Base-by-base conservation (phyloP, 2,797 vertebrate genomes). In the Pantherophis vulpinus region DNA sequence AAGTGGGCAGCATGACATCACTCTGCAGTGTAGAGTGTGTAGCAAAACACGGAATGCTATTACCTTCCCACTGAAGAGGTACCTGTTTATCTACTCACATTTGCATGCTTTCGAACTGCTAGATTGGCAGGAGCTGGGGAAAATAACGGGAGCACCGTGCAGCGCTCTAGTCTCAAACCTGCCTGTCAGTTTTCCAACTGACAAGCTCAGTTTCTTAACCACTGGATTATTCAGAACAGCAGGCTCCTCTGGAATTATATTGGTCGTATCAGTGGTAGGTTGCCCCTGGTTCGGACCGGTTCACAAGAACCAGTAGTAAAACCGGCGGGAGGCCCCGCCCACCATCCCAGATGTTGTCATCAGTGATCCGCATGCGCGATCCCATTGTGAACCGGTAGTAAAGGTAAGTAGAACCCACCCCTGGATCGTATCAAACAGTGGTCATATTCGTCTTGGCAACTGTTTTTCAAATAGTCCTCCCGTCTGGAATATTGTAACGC, bases 1-100 rank as follows among this genome's bases (percentile, higher is more conserved):
- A n/a, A 1, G 2, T n/a, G 29, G 63, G 63, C 2, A 70, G 12
- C 63, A 70, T 70, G 29, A 32, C 13, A 32, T 32, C 13, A 70
- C 2, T 1, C 13, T 5, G 29, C 63, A 70, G 29, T 1, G 29
- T 25, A 16, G 29, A n/a, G 5, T 0, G 25, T n/a, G 13, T 5
- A 70, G 29, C 29, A 32, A 70, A n/a, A 70, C 13, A 32, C 5
- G 0, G 63, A 70, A 13, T 4, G 3, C 29, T 70, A 70, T 70
- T 32, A 70, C 13, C 61, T 32, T 70, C 29, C 13, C 29, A 70
- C 63, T 32, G 29, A 70, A 70, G 5, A 14, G 5, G 12, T 16
- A 6, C 5, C 29, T 32, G 13, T 66, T 66, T 66, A 66, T 66
- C 5, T 66, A 66, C 2, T n/a, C 29, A 66, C 29, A 63, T 29